Evolutionary conservation across 2,888 invertebrate species (phyloP), one percentile per base, ranked within the genome.

Genomic region (Stramonita haemastoma): DNA sequence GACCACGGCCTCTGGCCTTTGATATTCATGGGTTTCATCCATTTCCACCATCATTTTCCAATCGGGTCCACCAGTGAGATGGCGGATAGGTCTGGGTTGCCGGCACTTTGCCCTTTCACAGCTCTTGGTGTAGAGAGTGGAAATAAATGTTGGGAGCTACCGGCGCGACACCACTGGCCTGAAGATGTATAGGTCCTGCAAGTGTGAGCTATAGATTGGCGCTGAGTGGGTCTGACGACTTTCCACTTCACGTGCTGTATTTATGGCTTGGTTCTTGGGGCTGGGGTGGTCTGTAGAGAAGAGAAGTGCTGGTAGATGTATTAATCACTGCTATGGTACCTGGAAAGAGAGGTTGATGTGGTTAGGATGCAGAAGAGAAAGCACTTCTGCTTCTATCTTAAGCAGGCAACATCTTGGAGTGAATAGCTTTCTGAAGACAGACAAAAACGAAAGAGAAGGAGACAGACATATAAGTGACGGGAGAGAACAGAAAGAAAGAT

Each of bases 131-230:
- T 5, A n/a, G 56, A 8, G 86, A 86, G 86, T 86, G 86, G 86
- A 86, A 86, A 86, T 86, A 86, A 86, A 86, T 86, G 86, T 86
- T 86, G 86, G 86, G n/a, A 60, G 66, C 57, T 22, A 26, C 66
- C 26, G 57, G n/a, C n/a, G n/a, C n/a, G n/a, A n/a, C n/a, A n/a
- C n/a, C n/a, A n/a, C n/a, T n/a, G n/a, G n/a, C 57, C 86, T n/a
- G 32, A 70, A 60, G 66, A 86, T 86, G 60, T 86, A 86, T 66
- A 86, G 66, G 86, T n/a, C 70, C n/a, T 56, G 70, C 66, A 79
- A 77, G 87, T 87, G 87, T 87, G 87, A 87, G 79, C 79, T 87
- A 87, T 87, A 87, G 87, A 87, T 87, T 77, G 87, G 70, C 32
- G 87, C 79, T 87, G 77, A 77, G 77, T 56, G 46, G 32, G 32